Percentiles rank a stretch among this genome's conserved stretches.
These are phyloP conservation scores for Diarsia mendica DNA, from an alignment of 2,888 invertebrate species.

Conservation along the genomic window DNA sequence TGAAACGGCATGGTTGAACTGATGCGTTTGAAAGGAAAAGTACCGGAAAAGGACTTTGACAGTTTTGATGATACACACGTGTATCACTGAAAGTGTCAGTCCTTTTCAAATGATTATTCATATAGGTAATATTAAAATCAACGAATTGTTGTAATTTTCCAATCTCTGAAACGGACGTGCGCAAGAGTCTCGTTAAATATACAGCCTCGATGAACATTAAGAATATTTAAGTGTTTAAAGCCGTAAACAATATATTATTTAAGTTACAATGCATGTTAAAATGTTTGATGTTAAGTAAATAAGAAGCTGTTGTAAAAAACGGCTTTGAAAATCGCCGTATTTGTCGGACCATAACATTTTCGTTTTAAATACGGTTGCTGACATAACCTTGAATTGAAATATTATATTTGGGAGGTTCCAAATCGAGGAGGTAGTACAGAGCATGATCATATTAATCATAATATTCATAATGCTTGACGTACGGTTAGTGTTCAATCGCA, in stretches of 20 bases:
- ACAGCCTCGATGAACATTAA: conserved; percentile 42
- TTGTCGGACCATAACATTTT: conserved; percentile 59
- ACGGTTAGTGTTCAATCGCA: not conserved
- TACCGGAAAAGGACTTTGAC: not conserved
- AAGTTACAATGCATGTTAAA: conserved; percentile 42
- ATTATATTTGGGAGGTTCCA: conserved; percentile 33
- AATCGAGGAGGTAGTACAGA: conserved; percentile 13
- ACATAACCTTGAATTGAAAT: conserved; percentile 49
- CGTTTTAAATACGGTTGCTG: conserved; percentile 42
- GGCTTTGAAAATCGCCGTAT: conserved; percentile 48
- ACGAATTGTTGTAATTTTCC: conserved; percentile 38
- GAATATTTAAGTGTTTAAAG: conserved; percentile 44
- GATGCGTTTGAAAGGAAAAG: not conserved
- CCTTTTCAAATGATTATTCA: conserved; percentile 17
- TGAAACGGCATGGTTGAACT: not conserved
- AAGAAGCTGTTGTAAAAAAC: conserved; percentile 41
- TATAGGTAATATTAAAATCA: conserved; percentile 7
- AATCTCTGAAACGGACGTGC: conserved; percentile 36
- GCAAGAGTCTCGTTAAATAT: conserved; percentile 49
- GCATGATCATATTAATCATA: conserved; percentile 22
- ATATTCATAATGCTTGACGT: conserved; percentile 21
- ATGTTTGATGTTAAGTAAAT: conserved; percentile 44
- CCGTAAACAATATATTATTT: conserved; percentile 51
- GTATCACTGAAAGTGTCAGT: not conserved
- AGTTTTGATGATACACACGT: not conserved